A percentile compares a stretch with the other conserved stretches of the same genome.
These are phyloP conservation scores for Mastacembelus armatus DNA, from an alignment of 2,797 vertebrate genomes.

Conservation along the genomic window DNA sequence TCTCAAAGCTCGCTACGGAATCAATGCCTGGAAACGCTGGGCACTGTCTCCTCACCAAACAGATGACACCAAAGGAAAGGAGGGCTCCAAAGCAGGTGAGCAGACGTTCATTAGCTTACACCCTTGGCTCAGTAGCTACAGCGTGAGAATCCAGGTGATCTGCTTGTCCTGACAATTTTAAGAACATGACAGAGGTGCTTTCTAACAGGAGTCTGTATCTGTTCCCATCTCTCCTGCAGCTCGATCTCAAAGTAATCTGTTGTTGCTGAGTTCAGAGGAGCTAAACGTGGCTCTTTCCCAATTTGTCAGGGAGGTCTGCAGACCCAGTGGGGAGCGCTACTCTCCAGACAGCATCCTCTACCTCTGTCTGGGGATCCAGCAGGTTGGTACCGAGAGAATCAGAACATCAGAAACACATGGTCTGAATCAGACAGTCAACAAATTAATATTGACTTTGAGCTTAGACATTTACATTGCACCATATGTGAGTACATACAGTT, in stretches of 20 bases:
- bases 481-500: too few relatives aligned
- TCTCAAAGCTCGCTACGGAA: conserved; percentile 90
- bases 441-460: too few relatives aligned
- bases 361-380: conserved; percentile 97
- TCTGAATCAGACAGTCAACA: too few relatives aligned
- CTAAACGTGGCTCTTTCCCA: conserved; percentile 88
- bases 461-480: too few relatives aligned
- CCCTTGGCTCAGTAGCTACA: too few relatives aligned
- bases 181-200: not conserved
- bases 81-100: conserved; percentile 84
- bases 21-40: conserved; percentile 97
- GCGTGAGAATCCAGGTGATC: not conserved
- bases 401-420: not conserved
- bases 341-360: conserved; percentile 98
- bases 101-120: too few relatives aligned
- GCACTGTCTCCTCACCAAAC: conserved; percentile 83
- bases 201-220: conserved; percentile 9
- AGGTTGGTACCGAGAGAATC: conserved; percentile 83
- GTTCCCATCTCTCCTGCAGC: conserved; percentile 53
- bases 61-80: conserved; percentile 83
- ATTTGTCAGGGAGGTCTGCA: conserved; percentile 93
- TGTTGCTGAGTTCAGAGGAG: conserved; percentile 88
- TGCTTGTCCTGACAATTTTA: not conserved
- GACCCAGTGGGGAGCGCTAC: conserved; percentile 92
- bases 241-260: conserved; percentile 89